These are phyloP conservation scores for Melanotaenia nigrans DNA, from an alignment of 2,797 vertebrate genomes.

Conservation along the genomic window DNA sequence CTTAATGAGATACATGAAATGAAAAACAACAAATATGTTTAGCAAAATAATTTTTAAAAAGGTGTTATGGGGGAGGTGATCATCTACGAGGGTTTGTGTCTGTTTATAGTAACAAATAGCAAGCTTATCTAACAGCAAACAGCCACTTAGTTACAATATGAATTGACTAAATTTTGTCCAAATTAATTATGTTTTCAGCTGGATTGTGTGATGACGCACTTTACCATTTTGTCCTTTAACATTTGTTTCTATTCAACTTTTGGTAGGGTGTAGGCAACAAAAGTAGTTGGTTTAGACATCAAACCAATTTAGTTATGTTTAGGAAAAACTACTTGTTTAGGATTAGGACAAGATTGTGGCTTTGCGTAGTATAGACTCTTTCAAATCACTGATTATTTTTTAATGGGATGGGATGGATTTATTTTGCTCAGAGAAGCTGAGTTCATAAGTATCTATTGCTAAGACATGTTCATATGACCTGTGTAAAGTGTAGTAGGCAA, in stretches of 20 bases:
- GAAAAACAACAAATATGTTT: constrained; percentile 3
- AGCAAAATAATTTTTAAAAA: constrained; percentile 1
- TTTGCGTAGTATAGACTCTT: not conserved
- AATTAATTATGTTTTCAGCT: too few relatives aligned
- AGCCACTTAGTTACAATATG: not conserved
- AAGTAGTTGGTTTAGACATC: not conserved
- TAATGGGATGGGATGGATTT: not conserved
- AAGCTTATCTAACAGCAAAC: not conserved
- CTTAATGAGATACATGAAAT: too few relatives aligned
- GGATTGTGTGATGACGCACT: not conserved
- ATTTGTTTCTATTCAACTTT: not conserved
- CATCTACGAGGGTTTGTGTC: constrained; percentile 10
- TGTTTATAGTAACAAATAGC: constrained; percentile 12
- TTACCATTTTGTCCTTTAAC: not conserved
- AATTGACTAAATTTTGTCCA: too few relatives aligned
- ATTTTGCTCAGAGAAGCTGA: not conserved
- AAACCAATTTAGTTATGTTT: not conserved
- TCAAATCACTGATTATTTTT: not conserved
- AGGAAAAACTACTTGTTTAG: not conserved
- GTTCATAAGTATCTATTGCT: not conserved
- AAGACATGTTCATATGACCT: not conserved
- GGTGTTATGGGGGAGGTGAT: constrained; percentile 16
- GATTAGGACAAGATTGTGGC: not conserved
- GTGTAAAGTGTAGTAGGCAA: not conserved
- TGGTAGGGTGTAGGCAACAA: not conserved